Evolutionary conservation across 2,797 vertebrate genomes (phyloP).

Genomic region (Lemur catta): DNA sequence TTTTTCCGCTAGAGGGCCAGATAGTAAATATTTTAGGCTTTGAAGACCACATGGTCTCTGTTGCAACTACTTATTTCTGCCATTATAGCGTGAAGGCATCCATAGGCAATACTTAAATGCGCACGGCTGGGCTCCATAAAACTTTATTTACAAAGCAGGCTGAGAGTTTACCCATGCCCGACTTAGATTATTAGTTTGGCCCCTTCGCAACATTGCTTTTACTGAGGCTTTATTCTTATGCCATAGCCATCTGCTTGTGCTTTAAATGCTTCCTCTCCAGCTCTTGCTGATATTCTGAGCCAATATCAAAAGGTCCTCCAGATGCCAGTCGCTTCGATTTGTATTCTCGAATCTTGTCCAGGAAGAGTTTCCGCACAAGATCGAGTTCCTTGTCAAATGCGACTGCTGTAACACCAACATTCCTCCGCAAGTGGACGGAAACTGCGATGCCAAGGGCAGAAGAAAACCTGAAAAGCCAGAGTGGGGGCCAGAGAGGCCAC

Average conservation of each 20-base stretch:
- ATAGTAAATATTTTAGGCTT: conserved; percentile 2
- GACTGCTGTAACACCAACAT: conserved; percentile 88
- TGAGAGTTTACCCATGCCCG: background rate
- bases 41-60: background rate
- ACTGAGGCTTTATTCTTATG: background rate
- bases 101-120: background rate
- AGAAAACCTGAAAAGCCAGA: conserved; percentile 71
- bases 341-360: conserved; percentile 90
- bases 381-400: conserved; percentile 88
- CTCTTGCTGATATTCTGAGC: conserved; percentile 87
- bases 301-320: conserved; percentile 87
- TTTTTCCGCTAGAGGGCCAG: background rate
- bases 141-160: conserved; percentile 25
- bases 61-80: background rate
- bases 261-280: conserved; percentile 87
- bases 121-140: background rate
- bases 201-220: background rate
- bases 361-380: conserved; percentile 90
- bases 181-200: background rate
- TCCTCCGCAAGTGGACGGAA: conserved; percentile 84
- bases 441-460: conserved; percentile 83
- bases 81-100: background rate
- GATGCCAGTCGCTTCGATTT: conserved; percentile 84
- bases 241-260: conserved; percentile 83
- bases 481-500: background rate